Conservation (phyloP, 2,113 vertebrate genomes). For the Podilymbus podiceps region DNA sequence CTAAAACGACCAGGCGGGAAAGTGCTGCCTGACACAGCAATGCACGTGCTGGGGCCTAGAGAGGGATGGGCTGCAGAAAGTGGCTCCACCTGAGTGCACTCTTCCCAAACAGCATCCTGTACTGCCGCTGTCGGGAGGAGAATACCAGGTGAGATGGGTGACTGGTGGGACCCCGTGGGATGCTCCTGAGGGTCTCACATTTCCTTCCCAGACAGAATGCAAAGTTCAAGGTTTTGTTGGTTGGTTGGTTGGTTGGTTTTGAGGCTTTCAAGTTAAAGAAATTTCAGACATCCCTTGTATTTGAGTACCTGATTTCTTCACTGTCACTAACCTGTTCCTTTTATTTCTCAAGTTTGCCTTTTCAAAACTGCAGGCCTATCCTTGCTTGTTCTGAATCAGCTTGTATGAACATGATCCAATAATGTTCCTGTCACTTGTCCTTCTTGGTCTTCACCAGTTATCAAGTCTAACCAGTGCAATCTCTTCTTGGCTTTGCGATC, state of each 20-base stretch:
- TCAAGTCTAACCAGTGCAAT: not conserved
- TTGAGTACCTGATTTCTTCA: not conserved
- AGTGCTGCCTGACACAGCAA: not conserved
- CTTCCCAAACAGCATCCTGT: not conserved
- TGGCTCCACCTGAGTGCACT: accelerated
- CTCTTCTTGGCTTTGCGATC: not conserved
- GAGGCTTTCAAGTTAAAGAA: not conserved
- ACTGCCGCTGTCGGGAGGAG: not conserved
- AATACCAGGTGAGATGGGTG: not conserved
- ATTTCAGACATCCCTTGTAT: not conserved
- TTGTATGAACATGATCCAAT: not conserved
- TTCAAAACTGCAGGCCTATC: not conserved
- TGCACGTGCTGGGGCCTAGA: accelerated
- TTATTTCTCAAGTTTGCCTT: not conserved
- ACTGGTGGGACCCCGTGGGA: not conserved
- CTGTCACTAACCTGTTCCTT: not conserved
- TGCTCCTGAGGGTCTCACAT: not conserved
- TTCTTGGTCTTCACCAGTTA: not conserved
- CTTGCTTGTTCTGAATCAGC: not conserved
- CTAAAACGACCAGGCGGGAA: not conserved
- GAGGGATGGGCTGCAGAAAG: not conserved
- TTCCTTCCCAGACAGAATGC: not conserved
- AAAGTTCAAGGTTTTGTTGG: not conserved
- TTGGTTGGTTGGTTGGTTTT: not conserved
- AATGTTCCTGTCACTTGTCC: not conserved